Conservation (phyloP, 2,797 vertebrate genomes). For the Enoplosus armatus region DNA sequence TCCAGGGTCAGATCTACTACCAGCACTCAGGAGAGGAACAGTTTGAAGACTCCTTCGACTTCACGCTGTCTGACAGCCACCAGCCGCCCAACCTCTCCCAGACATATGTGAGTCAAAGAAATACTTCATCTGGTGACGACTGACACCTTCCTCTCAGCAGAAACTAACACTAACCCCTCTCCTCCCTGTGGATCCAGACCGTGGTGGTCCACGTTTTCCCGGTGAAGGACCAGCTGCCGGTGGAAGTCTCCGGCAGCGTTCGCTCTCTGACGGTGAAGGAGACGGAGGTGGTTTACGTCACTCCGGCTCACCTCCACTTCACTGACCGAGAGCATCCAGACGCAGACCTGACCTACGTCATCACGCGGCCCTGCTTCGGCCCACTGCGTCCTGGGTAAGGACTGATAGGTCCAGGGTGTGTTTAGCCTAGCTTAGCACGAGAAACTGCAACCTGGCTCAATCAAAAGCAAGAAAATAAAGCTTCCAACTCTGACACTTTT, state of each 20-base stretch:
- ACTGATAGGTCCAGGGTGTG: background rate
- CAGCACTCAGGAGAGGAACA: slow-evolving; percentile 83
- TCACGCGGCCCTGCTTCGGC: slow-evolving; percentile 86
- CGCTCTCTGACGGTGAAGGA: slow-evolving; percentile 84
- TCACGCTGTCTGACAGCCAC: slow-evolving; percentile 84
- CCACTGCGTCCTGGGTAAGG: slow-evolving; percentile 74
- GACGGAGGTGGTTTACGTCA: slow-evolving; percentile 84
- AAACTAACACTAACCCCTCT: background rate
- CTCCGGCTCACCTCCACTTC: slow-evolving; percentile 83
- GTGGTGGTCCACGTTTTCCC: slow-evolving; percentile 81
- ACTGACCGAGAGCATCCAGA: slow-evolving; percentile 83
- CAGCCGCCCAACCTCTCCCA: slow-evolving; percentile 84
- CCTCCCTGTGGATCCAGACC: slow-evolving; percentile 65
- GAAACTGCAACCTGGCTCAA: too few species aligned
- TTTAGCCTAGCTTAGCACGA: background rate
- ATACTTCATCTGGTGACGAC: fast-evolving
- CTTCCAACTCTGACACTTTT: too few species aligned
- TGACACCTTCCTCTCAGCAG: background rate
- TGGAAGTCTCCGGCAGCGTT: slow-evolving; percentile 74
- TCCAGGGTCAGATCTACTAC: slow-evolving; percentile 84
- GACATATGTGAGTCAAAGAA: slow-evolving; percentile 69
- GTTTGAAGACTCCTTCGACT: slow-evolving; percentile 84
- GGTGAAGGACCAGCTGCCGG: slow-evolving; percentile 87
- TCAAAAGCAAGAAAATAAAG: background rate
- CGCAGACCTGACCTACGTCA: slow-evolving; percentile 81